Base-by-base conservation (phyloP, 2,888 invertebrate genomes). In the Epinotia ramella region DNA sequence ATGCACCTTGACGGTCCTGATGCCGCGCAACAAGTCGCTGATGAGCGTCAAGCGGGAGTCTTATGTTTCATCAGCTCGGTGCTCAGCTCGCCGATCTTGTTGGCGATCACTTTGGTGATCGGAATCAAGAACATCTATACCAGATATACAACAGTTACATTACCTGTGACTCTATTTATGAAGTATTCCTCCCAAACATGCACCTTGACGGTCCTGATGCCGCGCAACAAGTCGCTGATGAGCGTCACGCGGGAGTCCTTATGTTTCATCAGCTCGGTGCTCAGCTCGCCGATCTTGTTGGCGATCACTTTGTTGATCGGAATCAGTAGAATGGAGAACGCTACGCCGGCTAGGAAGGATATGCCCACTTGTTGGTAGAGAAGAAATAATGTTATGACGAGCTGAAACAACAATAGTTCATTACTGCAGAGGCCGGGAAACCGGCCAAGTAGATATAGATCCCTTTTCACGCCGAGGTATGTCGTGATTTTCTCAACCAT, bases 151-250 rank as follows among this genome's bases (percentile, higher is more conserved):
- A 28, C n/a, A 24, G 13, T 18, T 11, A 28, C 11, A 24, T 24
- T 68, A 97, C 97, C 96, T 81, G 95, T 92, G 68, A 98, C 96
- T 87, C 95, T 95, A 49, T 95, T 89, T 64, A 96, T 95, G 85
- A 99, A 99, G 87, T 97, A 96, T 77, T 97, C 96, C 90, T 99
- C 99, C 99, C 99, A 99, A 18, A 98, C 97, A 87, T 98, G 97
- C 76, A 98, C 95, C 91, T 99, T 99, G 46, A 99, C 96, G 11
- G 97, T 97, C 80, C 97, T 96, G 73, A 99, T 98, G 20, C 99
- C 99, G 80, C 95, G 95, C 76, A 99, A 94, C 78, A 98, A 95
- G 92, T 99, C 99, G 67, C 97, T 96, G 86, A 98, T 97, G 56
- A 98, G 92, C 86, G 97, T 97, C 20, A 99, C 97, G 81, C 99